These are phyloP conservation scores for Hirudinaria manillensis DNA, from an alignment of 2,888 invertebrate genomes.

Conservation along the genomic window DNA sequence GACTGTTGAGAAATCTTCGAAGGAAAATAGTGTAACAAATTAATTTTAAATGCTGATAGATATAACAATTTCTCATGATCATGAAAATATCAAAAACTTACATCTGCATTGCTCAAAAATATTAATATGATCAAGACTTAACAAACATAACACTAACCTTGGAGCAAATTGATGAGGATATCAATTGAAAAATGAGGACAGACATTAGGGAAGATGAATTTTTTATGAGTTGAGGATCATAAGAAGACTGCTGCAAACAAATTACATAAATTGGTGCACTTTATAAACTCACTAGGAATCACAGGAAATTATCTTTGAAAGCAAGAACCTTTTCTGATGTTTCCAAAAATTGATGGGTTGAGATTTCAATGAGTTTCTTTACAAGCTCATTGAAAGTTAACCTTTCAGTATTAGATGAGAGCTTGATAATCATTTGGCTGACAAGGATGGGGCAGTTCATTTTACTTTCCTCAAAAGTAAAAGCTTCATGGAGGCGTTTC, in stretches of 20 bases:
- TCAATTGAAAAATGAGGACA: slow-evolving; percentile 8
- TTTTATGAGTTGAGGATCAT: not conserved
- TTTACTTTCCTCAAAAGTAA: not conserved
- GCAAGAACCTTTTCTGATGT: not conserved
- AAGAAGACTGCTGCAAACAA: not conserved
- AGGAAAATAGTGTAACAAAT: not conserved
- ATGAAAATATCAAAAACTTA: not conserved
- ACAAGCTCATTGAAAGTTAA: not conserved
- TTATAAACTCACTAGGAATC: no score
- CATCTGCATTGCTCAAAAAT: not conserved
- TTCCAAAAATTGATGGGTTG: not conserved
- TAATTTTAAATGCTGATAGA: no score
- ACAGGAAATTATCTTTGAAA: not conserved
- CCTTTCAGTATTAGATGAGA: not conserved
- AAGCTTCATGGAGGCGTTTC: slow-evolving; percentile 48
- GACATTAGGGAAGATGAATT: not conserved
- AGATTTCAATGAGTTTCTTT: slow-evolving; percentile 6
- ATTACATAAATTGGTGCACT: no score
- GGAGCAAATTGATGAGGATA: not conserved
- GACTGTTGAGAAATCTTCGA: slow-evolving; percentile 67
- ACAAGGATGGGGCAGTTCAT: not conserved
- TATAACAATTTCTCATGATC: no score
- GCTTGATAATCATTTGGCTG: slow-evolving; percentile 1
- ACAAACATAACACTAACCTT: not conserved
- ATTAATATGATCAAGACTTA: not conserved